These are phyloP conservation scores for Lophotriccus pileatus DNA, from an alignment of 2,797 vertebrate species.

Conservation along the genomic window DNA sequence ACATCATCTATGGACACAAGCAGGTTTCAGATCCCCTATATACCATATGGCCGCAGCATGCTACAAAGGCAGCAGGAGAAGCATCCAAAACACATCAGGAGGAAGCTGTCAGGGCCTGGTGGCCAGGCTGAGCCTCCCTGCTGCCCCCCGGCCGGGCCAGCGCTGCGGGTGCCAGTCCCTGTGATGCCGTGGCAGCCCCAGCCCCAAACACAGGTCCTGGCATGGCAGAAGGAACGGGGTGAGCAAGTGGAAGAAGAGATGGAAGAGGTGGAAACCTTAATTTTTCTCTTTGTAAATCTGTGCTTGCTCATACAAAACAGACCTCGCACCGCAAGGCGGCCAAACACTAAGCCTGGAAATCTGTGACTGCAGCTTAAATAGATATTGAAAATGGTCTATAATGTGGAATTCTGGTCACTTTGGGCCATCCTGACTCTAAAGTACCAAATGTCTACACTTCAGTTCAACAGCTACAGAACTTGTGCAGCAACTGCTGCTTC, in stretches of 20 bases:
- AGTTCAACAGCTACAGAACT: background rate
- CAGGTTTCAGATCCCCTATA: background rate
- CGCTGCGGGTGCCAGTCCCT: background rate
- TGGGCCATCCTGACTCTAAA: background rate
- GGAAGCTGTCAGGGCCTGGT: background rate
- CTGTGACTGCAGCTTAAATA: background rate
- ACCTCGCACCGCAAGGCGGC: background rate
- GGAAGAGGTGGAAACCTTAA: background rate
- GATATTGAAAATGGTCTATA: background rate
- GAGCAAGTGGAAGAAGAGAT: fast-evolving
- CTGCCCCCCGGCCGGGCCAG: background rate
- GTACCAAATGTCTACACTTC: background rate
- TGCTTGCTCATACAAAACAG: background rate
- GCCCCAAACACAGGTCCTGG: fast-evolving
- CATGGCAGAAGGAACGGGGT: fast-evolving
- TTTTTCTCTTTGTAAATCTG: background rate
- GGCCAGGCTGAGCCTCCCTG: background rate
- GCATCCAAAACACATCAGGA: background rate
- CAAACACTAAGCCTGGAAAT: background rate
- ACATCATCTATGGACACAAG: too few relatives aligned
- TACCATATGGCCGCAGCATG: background rate
- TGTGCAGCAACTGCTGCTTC: background rate
- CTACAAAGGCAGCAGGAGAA: background rate
- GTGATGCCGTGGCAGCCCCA: fast-evolving
- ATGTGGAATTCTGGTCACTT: background rate